phyloP scores from a whole-genome alignment of 2,888 invertebrate species.

The Physocephala rufipes region DNA sequence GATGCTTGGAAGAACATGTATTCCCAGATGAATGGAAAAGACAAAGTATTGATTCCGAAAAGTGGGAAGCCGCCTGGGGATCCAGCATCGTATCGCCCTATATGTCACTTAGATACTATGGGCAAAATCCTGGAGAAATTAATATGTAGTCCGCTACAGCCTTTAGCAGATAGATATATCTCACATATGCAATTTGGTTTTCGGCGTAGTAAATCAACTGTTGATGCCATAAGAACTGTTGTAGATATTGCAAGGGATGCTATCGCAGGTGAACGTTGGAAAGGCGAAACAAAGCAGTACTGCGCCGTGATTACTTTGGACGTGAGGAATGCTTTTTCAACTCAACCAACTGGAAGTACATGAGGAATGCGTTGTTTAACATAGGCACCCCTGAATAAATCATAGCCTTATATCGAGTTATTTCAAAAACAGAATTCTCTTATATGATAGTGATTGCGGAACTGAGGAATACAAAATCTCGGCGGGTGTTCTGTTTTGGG shows the following conservation, averaged over 20 bases:
- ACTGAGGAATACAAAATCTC: neutral
- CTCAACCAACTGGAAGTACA: neutral
- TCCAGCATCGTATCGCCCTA: neutral
- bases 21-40: neutral
- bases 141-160: neutral
- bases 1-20: neutral
- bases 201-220: neutral
- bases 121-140: neutral
- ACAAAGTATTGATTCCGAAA: neutral
- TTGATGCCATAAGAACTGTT: neutral
- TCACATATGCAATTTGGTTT: neutral
- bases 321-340: conserved; percentile 7
- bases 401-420: neutral
- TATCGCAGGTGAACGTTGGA: neutral
- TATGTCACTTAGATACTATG: neutral
- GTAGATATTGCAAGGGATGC: neutral
- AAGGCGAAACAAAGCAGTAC: neutral
- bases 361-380: neutral
- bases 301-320: neutral
- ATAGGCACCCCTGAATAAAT: neutral
- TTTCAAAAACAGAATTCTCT: neutral
- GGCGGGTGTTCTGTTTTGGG: conserved; percentile 5
- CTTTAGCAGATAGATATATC: neutral
- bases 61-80: neutral
- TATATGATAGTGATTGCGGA: neutral